A percentile compares a stretch with the other conserved stretches of the same genome.
phyloP scores from a whole-genome alignment of 2,113 vertebrate genomes.

The Tyto alba region DNA sequence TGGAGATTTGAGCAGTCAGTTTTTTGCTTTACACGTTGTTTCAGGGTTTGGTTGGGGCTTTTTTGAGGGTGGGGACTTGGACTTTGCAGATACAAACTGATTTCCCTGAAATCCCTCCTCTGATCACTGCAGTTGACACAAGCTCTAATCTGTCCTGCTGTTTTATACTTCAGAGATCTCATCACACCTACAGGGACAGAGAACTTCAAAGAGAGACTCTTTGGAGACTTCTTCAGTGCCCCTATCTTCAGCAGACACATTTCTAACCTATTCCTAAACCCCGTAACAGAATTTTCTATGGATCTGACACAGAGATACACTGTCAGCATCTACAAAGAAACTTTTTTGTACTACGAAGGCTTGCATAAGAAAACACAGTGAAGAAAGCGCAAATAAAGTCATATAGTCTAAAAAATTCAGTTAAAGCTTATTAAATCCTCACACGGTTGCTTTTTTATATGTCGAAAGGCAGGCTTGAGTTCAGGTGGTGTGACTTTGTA shows the following conservation, averaged over 20 bases:
- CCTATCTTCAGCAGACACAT: neutral
- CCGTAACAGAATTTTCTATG: rapidly evolving
- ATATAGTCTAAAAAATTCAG: neutral
- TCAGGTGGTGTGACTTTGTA: neutral
- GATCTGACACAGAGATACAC: neutral
- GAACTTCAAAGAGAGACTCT: neutral
- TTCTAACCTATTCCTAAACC: neutral
- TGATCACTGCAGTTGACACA: neutral
- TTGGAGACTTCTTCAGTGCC: neutral
- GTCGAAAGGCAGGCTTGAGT: neutral
- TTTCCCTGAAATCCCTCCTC: neutral
- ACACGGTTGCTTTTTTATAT: neutral
- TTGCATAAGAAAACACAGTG: neutral
- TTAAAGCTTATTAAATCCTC: neutral
- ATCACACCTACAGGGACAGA: neutral
- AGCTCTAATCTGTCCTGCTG: neutral
- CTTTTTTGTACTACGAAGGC: neutral
- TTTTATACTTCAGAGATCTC: neutral
- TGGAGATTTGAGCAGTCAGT: neutral
- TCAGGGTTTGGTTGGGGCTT: neutral
- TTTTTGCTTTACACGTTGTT: neutral
- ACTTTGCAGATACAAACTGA: neutral
- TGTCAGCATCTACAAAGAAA: neutral
- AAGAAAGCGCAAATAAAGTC: neutral
- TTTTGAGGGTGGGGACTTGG: neutral